A percentile compares a stretch with the other conserved stretches of the same genome.
Evolutionary conservation across 2,797 vertebrate genomes (phyloP).

Genomic region (Ispidina picta): DNA sequence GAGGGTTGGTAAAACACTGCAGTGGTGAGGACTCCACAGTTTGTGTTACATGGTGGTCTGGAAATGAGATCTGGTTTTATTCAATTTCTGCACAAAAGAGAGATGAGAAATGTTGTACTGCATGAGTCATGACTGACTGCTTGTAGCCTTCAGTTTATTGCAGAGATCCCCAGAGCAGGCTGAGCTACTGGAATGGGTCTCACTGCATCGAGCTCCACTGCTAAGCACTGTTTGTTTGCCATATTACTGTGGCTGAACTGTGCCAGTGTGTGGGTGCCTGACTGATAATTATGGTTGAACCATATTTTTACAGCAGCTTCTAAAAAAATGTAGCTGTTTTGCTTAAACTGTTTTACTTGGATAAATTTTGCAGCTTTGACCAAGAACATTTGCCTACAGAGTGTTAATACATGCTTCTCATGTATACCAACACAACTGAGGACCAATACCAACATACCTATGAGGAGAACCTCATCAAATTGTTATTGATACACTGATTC

Average conservation of each 20-base stretch:
- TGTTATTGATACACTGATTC: neutral
- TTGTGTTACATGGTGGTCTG: neutral
- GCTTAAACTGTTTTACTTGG: neutral
- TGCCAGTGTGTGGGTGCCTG: neutral
- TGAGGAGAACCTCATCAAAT: neutral
- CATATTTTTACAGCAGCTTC: neutral
- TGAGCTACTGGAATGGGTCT: neutral
- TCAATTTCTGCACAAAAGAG: neutral
- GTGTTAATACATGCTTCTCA: neutral
- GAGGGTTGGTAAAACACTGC: neutral
- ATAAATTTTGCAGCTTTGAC: neutral
- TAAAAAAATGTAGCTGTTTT: neutral
- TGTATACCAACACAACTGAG: neutral
- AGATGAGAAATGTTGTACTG: neutral
- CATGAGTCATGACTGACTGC: neutral
- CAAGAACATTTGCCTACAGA: neutral
- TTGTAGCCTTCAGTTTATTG: neutral
- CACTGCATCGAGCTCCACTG: neutral
- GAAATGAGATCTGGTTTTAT: neutral
- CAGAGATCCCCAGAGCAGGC: neutral
- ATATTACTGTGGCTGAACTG: neutral
- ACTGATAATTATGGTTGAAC: neutral
- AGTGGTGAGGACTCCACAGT: neutral
- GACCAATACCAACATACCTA: neutral
- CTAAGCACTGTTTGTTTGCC: neutral